Evolutionary conservation across 2,113 vertebrate species (phyloP).

Genomic region (Notothenia rossii): DNA sequence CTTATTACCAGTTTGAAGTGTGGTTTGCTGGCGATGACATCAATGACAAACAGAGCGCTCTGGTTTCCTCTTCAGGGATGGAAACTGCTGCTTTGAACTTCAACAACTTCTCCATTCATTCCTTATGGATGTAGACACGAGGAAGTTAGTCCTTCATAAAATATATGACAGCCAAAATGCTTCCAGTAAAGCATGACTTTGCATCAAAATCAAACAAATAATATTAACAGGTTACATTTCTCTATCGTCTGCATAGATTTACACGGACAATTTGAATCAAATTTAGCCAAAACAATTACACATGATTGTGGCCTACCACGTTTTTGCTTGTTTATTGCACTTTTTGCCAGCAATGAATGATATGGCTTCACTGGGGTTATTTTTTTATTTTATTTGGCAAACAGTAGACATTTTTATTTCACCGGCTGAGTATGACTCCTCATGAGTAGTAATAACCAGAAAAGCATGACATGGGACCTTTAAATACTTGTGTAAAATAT

Average conservation of each 20-base stretch:
- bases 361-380: no score
- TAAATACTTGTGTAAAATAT: no score
- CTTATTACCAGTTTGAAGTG: slow-evolving; percentile 74
- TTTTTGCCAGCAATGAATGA: background rate
- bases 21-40: slow-evolving; percentile 76
- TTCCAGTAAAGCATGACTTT: slow-evolving; percentile 13
- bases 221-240: background rate
- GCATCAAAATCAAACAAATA: background rate
- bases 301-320: background rate
- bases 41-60: slow-evolving; percentile 71
- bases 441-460: no score
- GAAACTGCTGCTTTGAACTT: slow-evolving; percentile 72
- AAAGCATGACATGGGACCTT: no score
- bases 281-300: background rate
- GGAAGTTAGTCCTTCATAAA: slow-evolving; percentile 33
- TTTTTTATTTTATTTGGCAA: no score
- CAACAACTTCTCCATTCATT: slow-evolving; percentile 71
- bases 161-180: slow-evolving; percentile 6
- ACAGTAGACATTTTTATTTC: no score
- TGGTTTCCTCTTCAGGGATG: slow-evolving; percentile 69
- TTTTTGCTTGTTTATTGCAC: background rate
- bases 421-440: no score
- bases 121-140: slow-evolving; percentile 54
- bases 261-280: background rate
- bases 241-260: background rate